Conservation (phyloP, 2,888 invertebrate genomes). For the Drosophila macrothrix region DNA sequence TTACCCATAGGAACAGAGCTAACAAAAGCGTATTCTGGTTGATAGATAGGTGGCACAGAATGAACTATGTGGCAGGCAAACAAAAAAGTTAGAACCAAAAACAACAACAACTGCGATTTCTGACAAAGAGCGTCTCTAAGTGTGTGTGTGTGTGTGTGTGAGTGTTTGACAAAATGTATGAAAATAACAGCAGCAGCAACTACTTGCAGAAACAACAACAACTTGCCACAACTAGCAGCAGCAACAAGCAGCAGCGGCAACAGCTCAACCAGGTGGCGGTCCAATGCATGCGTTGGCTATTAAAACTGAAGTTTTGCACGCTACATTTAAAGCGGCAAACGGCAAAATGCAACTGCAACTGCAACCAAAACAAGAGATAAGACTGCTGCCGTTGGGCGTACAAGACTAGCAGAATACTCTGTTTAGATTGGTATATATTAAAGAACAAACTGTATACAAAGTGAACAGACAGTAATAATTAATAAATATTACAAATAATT, state of each 20-base stretch:
- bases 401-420: not conserved
- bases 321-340: slow-evolving; percentile 74
- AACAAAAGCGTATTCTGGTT: not conserved
- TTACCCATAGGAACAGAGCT: not conserved
- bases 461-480: not conserved
- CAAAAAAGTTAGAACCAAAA: not conserved
- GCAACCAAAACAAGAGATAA: slow-evolving; percentile 13
- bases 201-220: not conserved
- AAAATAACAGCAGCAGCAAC: slow-evolving; percentile 36
- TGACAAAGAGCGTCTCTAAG: slow-evolving; percentile 3
- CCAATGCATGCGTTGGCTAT: slow-evolving; percentile 77
- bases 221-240: not conserved
- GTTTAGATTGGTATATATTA: too few relatives aligned
- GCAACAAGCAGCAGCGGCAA: not conserved
- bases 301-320: slow-evolving; percentile 79
- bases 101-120: slow-evolving; percentile 5
- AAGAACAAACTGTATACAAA: not conserved
- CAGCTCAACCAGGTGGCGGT: slow-evolving; percentile 67
- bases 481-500: not conserved
- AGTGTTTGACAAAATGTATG: slow-evolving; percentile 68
- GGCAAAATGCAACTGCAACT: slow-evolving; percentile 54
- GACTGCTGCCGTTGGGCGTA: not conserved
- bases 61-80: not conserved
- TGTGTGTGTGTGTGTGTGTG: slow-evolving; percentile 2
- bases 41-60: not conserved